Base-by-base conservation (phyloP, 2,113 vertebrate species). In the Argyrosomus japonicus region DNA sequence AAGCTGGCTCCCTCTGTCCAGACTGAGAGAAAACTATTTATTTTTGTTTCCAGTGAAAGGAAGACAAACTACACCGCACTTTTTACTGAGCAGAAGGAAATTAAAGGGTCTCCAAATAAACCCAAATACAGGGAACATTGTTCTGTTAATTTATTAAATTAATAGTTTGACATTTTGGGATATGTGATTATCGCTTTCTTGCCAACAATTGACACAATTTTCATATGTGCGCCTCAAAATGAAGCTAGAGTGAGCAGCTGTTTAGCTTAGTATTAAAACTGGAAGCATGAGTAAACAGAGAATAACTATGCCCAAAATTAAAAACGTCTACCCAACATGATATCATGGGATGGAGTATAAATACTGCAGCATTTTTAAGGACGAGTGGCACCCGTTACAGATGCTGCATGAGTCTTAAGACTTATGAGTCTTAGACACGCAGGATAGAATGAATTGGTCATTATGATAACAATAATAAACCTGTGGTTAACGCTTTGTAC, bases 31-130 rank as follows among this genome's bases (percentile, higher is more conserved):
- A 63, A 82, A 61, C 45, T 27, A 13, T 4, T 5, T 27, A 13
- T n/a, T 57, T 71, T 68, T 68, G 6, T 58, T 8, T 73, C 54
- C 45, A 85, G 57, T 32, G 65, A 71, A 79, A 64, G 51, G 71
- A 48, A 78, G 56, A 82, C 60, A 72, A 58, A 50, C 43, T 48
- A 5, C 36, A 40, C 21, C 53, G 17, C 36, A 40, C 5, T 53
- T 63, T 50, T 63, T 17, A 74, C 56, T 43, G 29, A 79, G 40
- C 53, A 63, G 12, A 57, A 5, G 3, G 19, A 67, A 77, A 71
- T 64, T 47, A 71, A 40, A 54, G 10, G 15, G 6, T 51, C 6
- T 63, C 32, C 32, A 36, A 36, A 2, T 14, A 73, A 32, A 51
- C 7, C 9, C 23, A 67, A 78, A 73, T 19, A 48, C 1, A 6